These are phyloP conservation scores for Melanotaenia maccullochi DNA, from an alignment of 2,797 vertebrate species.

Conservation along the genomic window DNA sequence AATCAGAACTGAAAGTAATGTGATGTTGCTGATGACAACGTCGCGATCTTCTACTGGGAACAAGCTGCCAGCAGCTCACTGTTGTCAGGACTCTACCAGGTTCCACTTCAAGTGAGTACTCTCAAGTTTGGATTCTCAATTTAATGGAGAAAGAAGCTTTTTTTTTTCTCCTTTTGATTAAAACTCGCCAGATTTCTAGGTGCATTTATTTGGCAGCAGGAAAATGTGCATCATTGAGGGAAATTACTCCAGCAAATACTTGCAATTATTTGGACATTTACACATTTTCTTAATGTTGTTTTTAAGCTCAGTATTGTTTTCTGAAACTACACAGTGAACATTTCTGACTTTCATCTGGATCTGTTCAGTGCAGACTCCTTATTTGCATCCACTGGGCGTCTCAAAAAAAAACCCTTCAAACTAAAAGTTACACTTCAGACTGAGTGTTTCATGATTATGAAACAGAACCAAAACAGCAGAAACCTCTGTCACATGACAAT, in stretches of 20 bases:
- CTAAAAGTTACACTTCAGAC: background rate
- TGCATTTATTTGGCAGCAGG: background rate
- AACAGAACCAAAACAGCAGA: background rate
- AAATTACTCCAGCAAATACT: background rate
- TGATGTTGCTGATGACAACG: accelerated
- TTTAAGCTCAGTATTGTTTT: background rate
- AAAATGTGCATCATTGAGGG: background rate
- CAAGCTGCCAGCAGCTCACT: background rate
- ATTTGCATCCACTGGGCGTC: background rate
- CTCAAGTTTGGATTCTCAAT: background rate
- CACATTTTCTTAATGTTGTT: background rate
- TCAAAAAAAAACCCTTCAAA: background rate
- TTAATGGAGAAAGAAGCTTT: background rate
- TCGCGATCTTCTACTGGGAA: background rate
- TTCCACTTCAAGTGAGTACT: slow-evolving; percentile 15
- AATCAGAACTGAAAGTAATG: slow-evolving; percentile 17
- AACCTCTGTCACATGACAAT: background rate
- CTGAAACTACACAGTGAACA: background rate
- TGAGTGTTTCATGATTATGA: background rate
- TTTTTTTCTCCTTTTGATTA: background rate
- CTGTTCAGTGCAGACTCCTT: no score
- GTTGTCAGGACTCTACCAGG: background rate
- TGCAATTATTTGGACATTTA: background rate
- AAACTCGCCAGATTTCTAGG: background rate
- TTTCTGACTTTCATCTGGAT: background rate